Conservation (phyloP, 2,888 invertebrate genomes). For the Eilema griseolum region DNA sequence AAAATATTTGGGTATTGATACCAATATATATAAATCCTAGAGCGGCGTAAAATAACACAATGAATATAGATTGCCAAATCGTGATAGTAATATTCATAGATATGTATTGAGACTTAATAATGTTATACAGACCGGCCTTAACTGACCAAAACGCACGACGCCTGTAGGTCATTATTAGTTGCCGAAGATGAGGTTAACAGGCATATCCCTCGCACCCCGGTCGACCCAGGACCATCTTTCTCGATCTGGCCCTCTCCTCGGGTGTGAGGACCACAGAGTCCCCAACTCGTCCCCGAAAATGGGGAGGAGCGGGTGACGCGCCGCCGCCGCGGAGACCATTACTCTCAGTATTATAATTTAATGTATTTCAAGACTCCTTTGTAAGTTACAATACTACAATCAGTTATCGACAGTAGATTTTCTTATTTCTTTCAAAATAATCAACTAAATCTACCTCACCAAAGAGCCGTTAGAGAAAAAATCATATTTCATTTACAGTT, state of each 20-base stretch:
- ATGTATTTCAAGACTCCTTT: background rate
- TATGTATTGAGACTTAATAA: background rate
- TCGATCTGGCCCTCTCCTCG: too few relatives aligned
- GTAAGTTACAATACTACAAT: background rate
- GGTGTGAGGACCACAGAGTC: too few relatives aligned
- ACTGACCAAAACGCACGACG: too few relatives aligned
- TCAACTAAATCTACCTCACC: background rate
- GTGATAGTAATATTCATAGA: background rate
- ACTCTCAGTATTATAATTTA: background rate
- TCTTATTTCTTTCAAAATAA: background rate
- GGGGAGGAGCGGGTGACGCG: too few relatives aligned
- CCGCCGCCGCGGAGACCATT: too few relatives aligned
- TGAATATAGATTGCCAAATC: background rate
- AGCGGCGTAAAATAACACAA: background rate
- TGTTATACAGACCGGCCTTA: background rate
- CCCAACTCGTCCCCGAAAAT: too few relatives aligned
- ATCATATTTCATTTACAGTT: slow-evolving; percentile 17
- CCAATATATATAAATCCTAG: background rate
- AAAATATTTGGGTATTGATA: background rate
- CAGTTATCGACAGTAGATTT: background rate
- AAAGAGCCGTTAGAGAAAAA: background rate
- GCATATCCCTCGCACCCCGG: too few relatives aligned
- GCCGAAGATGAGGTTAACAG: too few relatives aligned
- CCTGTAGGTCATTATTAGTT: too few relatives aligned
- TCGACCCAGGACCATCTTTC: too few relatives aligned